Percentiles rank a stretch among this genome's conserved stretches.
These are phyloP conservation scores for Endomychus coccineus DNA, from an alignment of 2,888 invertebrate genomes.

Conservation along the genomic window DNA sequence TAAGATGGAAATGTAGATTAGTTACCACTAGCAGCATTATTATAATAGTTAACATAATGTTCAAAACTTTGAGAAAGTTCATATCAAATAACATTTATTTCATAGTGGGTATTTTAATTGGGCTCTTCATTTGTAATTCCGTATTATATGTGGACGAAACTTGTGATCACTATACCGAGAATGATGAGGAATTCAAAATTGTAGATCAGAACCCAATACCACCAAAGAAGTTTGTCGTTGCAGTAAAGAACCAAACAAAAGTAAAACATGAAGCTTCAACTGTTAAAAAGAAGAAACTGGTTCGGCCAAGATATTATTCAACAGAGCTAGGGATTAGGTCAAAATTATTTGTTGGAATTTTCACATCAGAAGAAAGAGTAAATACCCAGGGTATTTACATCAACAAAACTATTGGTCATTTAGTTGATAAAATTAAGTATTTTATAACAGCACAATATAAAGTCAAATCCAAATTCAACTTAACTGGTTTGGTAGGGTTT, in stretches of 20 bases:
- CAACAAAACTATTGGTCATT: conserved; percentile 80
- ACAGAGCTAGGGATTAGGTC: conserved; percentile 91
- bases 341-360: conserved; percentile 78
- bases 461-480: conserved; percentile 37
- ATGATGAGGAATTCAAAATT: no score
- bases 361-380: conserved; percentile 68
- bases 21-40: no score
- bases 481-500: conserved; percentile 67
- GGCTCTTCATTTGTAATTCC: conserved; percentile 25
- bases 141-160: conserved; percentile 10
- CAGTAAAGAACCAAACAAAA: conserved; percentile 29
- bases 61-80: conserved; percentile 16
- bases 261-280: no score
- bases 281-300: conserved; percentile 47
- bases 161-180: no score
- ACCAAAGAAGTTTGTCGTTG: conserved; percentile 22
- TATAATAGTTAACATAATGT: no score
- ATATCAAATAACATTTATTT: conserved; percentile 32
- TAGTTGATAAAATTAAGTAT: conserved; percentile 70
- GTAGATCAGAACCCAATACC: no score
- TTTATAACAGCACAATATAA: conserved; percentile 44
- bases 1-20: no score
- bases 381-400: conserved; percentile 65
- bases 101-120: conserved; percentile 32
- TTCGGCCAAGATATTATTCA: conserved; percentile 87